A percentile compares a stretch with the other conserved stretches of the same genome.
Conservation (phyloP, 37 sponge, comb jelly and placozoan genomes). For the Crambe crambe region DNA sequence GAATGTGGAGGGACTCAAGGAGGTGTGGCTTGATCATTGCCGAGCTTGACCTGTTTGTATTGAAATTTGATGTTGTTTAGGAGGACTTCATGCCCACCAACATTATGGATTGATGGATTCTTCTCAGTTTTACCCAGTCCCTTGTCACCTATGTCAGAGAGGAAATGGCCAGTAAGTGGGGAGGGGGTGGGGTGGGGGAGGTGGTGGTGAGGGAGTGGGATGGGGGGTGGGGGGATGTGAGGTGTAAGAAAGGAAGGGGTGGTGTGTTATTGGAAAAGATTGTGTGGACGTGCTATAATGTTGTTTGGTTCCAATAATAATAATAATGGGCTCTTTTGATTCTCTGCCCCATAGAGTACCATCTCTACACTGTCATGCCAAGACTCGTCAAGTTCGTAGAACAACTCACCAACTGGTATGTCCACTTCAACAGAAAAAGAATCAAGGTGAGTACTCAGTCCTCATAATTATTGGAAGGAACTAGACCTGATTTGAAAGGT, state of each 20-base stretch:
- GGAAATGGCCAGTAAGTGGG: constrained; percentile 89
- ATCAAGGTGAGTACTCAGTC: no score
- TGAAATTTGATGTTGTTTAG: no score
- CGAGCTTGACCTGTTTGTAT: no score
- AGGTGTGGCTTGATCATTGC: no score
- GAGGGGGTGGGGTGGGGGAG: neutral
- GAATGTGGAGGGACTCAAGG: no score
- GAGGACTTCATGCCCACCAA: constrained; percentile 66
- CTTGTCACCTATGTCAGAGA: constrained; percentile 84
- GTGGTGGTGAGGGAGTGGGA: neutral
- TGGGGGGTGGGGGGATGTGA: no score
- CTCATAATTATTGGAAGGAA: no score
- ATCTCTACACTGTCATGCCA: constrained; percentile 96
- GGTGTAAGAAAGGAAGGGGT: no score
- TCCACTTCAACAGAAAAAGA: constrained; percentile 90
- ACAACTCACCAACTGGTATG: constrained; percentile 98
- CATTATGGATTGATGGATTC: constrained; percentile 96
- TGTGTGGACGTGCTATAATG: no score
- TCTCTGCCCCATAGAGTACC: constrained; percentile 55
- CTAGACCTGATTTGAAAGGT: no score
- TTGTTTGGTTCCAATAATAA: no score
- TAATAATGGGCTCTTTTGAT: neutral
- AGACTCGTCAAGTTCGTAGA: constrained; percentile 88
- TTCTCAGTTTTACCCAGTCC: constrained; percentile 87
- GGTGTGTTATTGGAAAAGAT: neutral